Evolutionary conservation across 2,888 invertebrate genomes (phyloP), one percentile per base, ranked within the genome.

Genomic region (Drosophila testacea): DNA sequence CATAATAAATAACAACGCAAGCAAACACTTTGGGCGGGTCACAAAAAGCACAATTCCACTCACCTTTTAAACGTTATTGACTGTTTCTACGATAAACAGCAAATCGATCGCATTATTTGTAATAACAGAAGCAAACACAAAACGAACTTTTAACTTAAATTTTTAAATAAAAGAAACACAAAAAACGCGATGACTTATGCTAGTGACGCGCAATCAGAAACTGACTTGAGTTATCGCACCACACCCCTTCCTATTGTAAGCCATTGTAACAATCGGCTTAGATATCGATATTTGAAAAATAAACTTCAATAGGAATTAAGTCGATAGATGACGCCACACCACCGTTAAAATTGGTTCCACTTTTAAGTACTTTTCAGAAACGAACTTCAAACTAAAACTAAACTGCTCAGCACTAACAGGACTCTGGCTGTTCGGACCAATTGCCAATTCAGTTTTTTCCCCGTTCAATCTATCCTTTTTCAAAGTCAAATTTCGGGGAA

Each of bases 11-110:
- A 83, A 85, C 78, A 86, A 88, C 79, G 79, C 69, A 79, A 69
- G 77, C 70, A 78, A 88, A 77, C 77, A 88, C 6, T 70, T 85
- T 81, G 86, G 88, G 85, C 86, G 86, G 83, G 83, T 84, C 85
- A 32, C 32, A 32, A 32, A 7, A 32, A 51, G 10, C 10, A 4
- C 30, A 38, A 9, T 11, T 32, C 0, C 48, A 77, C 83, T 81
- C 38, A 86, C 85, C 81, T 81, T 59, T 63, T 48, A 55, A 44
- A 55, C 38, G 13, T 36, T 56, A 48, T 46, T 56, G 4, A 48
- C 5, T 62, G 51, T 57, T 39, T 48, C 55, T 22, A 57, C 39
- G 44, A 52, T 69, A 39, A 32, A 63, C 55, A 36, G 50, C 61
- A 73, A 54, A 11, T 51, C 42, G 48, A 41, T 62, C 51, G 61